Conservation (phyloP, 2,113 vertebrate genomes). For the Oncorhynchus tshawytscha region DNA sequence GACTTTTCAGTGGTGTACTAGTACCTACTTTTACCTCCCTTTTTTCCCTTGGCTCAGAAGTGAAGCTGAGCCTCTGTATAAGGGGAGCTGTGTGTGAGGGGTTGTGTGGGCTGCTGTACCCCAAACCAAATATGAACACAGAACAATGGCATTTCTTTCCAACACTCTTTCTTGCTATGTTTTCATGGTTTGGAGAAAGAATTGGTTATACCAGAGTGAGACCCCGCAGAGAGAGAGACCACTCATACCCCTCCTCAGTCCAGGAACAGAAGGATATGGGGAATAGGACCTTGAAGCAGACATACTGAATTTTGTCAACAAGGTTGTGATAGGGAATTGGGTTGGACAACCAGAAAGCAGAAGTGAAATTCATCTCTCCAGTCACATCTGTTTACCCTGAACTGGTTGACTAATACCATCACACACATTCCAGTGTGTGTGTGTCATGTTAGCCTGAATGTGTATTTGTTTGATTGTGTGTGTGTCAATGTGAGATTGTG, state of each 20-base stretch:
- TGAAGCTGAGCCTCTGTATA: slow-evolving; percentile 29
- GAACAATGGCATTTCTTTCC: slow-evolving; percentile 66
- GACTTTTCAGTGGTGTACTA: slow-evolving; percentile 34
- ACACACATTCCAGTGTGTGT: not conserved
- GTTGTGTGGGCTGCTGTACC: slow-evolving; percentile 26
- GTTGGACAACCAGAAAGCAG: slow-evolving; percentile 55
- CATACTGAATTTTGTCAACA: not conserved
- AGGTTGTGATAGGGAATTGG: not conserved
- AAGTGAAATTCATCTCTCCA: slow-evolving; percentile 59
- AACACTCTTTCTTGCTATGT: slow-evolving; percentile 28
- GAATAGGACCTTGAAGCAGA: slow-evolving; percentile 3
- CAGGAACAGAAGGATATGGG: too few species aligned
- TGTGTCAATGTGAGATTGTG: slow-evolving; percentile 9
- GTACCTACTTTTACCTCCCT: slow-evolving; percentile 52
- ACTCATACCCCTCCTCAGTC: not conserved
- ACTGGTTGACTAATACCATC: not conserved
- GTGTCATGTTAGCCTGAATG: not conserved
- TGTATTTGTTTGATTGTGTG: not conserved
- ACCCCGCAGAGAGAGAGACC: slow-evolving; percentile 10
- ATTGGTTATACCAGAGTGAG: slow-evolving; percentile 26
- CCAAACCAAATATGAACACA: slow-evolving; percentile 58
- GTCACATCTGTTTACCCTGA: too few species aligned
- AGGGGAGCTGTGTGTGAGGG: not conserved
- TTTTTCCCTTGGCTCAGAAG: slow-evolving; percentile 55
- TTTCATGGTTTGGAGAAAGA: slow-evolving; percentile 43